Conservation (phyloP, 2,888 invertebrate genomes). For the Conops quadrifasciatus region DNA sequence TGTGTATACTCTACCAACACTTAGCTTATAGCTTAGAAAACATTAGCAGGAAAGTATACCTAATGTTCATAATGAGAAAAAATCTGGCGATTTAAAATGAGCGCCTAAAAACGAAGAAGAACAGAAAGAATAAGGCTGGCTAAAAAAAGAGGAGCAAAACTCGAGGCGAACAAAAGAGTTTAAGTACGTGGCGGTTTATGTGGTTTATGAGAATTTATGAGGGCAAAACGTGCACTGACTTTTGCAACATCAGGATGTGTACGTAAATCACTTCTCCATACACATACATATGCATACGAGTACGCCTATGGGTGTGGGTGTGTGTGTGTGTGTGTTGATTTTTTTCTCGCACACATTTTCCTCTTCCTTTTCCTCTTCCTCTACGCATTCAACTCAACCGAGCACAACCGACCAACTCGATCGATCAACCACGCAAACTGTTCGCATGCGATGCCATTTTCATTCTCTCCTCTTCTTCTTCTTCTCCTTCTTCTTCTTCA, state of each 20-base stretch:
- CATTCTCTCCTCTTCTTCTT: not conserved
- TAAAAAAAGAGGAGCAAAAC: not conserved
- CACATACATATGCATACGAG: not conserved
- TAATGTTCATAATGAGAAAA: no score
- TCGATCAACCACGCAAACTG: conserved; percentile 12
- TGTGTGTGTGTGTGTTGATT: not conserved
- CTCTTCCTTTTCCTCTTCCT: no score
- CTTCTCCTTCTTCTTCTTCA: conserved; percentile 18
- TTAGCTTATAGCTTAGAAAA: no score
- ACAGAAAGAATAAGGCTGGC: not conserved
- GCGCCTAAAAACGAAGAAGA: not conserved
- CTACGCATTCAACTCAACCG: not conserved
- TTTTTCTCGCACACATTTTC: conserved; percentile 11
- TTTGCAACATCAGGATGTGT: not conserved
- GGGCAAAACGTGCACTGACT: conserved; percentile 38
- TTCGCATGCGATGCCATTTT: conserved; percentile 11
- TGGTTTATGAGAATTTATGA: conserved; percentile 39
- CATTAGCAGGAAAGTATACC: no score
- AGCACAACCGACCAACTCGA: not conserved
- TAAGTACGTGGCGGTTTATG: conserved; percentile 36
- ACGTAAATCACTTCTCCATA: no score
- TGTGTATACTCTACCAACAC: no score
- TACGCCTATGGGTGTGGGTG: not conserved
- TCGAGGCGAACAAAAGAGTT: not conserved
- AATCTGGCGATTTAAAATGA: no score